Percentiles rank a stretch among this genome's conserved stretches.
Conservation (phyloP, 2,797 vertebrate genomes). For the Denticeps clupeoides region DNA sequence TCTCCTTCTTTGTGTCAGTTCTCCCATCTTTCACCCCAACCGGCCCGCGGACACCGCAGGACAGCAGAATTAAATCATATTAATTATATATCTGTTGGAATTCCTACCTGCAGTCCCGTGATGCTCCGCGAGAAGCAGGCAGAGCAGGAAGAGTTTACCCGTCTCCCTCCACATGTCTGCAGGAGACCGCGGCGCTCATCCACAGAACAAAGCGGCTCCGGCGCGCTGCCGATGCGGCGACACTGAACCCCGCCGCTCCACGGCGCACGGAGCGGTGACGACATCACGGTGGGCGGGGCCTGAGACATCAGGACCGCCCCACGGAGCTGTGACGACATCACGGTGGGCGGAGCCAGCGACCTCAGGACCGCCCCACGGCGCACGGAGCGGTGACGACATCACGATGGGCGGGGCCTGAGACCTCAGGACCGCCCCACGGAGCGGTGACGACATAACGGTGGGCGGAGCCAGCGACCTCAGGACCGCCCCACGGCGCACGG, state of each 20-base stretch:
- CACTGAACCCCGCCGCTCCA: constrained; percentile 25
- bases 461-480: too few species aligned
- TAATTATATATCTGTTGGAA: neutral
- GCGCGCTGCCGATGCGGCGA: constrained; percentile 42
- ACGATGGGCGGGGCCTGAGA: constrained; percentile 20
- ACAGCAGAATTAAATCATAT: neutral
- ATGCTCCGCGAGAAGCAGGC: constrained; percentile 42
- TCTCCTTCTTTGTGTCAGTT: too few species aligned
- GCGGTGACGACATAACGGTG: too few species aligned
- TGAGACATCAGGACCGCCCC: too few species aligned
- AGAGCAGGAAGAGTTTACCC: constrained; percentile 55
- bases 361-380: too few species aligned
- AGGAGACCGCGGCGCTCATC: constrained; percentile 44
- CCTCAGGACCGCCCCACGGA: too few species aligned
- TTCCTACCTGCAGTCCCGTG: constrained; percentile 50
- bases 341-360: too few species aligned
- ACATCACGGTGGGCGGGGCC: constrained; percentile 23
- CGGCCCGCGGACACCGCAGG: too few species aligned
- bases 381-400: constrained; percentile 36
- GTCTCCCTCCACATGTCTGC: constrained; percentile 62
- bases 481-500: too few species aligned
- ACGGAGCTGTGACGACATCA: too few species aligned
- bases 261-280: constrained; percentile 42
- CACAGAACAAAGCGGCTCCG: constrained; percentile 55
- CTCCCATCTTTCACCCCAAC: too few species aligned